Evolutionary conservation across 2,888 invertebrate species (phyloP), one percentile per base, ranked within the genome.

Genomic region (Labia minor): DNA sequence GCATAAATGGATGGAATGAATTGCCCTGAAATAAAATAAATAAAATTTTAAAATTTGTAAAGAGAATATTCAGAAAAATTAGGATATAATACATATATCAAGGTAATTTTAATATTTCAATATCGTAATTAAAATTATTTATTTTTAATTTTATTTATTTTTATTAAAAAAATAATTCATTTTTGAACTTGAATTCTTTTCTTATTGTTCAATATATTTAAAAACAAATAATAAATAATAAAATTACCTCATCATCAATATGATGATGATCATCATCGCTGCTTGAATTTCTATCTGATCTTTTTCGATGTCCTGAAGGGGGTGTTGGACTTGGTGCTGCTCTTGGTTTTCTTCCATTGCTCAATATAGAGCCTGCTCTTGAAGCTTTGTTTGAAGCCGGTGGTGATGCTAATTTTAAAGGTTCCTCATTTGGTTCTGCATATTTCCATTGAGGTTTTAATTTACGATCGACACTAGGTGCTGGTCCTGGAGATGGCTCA

Each of bases 321-420:
- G 81, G 80, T 1, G 80, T 80, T 1, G 83, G 83, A 76, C 82
- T 83, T 20, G 83, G 82, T 1, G 81, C 82, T 8, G 82, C 80
- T 69, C 82, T 76, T 21, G 75, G 72, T 76, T 78, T 75, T 16
- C 49, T 49, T 14, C 49, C 49, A 49, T 49, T 49, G 21, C 71
- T 71, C 62, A 72, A 66, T 18, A 72, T 71, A 65, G 71, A 72
- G 26, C 70, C 70, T 14, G 70, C 72, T 20, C 69, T 67, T 14
- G 68, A 67, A 11, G 61, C 68, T 8, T 65, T 16, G 21, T 68
- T 65, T 49, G 68, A 67, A 18, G 62, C 69, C n/a, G 73, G 80
- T 16, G 76, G 78, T 61, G 80, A 76, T 49, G 76, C 75, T 67
- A 79, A 71, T 72, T 77, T 76, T 63, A 78, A 67, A 1, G 75